These are phyloP conservation scores for Agrochola litura DNA, from an alignment of 2,888 invertebrate species.

Conservation along the genomic window DNA sequence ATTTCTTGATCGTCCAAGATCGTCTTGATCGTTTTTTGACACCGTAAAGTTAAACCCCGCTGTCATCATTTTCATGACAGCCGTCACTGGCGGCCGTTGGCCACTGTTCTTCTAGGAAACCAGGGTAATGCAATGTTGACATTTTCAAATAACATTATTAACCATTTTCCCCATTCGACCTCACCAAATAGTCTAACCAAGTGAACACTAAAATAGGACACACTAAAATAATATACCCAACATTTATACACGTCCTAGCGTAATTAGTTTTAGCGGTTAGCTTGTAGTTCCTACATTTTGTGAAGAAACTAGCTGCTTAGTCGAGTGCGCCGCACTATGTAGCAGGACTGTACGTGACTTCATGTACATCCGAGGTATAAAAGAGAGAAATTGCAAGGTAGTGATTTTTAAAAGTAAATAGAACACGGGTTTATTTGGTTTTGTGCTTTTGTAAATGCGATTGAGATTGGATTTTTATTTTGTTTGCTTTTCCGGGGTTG, in stretches of 20 bases:
- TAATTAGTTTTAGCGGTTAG: conserved; percentile 59
- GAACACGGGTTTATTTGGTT: conserved; percentile 44
- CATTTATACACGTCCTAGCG: conserved; percentile 24
- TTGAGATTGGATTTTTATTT: conserved; percentile 48
- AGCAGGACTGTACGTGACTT: conserved; percentile 59
- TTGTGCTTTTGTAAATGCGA: conserved; percentile 25
- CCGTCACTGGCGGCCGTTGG: background rate
- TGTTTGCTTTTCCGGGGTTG: conserved; percentile 5
- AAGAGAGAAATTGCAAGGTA: conserved; percentile 41
- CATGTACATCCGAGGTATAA: conserved; percentile 50
- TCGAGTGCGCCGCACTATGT: conserved; percentile 33
- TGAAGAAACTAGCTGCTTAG: conserved; percentile 37
- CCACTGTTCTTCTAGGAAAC: background rate
- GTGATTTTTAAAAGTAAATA: conserved; percentile 64
- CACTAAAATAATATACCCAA: conserved; percentile 25
- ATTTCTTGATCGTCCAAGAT: too few relatives aligned
- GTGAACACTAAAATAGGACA: conserved; percentile 32
- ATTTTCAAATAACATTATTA: conserved; percentile 1
- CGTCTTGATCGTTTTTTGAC: background rate
- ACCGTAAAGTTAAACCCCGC: background rate
- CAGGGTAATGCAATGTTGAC: background rate
- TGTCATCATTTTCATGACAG: background rate
- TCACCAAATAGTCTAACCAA: conserved; percentile 26
- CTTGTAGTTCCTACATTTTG: conserved; percentile 44
- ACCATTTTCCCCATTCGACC: background rate